Percentiles rank a stretch among this genome's conserved stretches.
phyloP scores from a whole-genome alignment of 2,113 vertebrate genomes.

The Ancistrus triradiatus region DNA sequence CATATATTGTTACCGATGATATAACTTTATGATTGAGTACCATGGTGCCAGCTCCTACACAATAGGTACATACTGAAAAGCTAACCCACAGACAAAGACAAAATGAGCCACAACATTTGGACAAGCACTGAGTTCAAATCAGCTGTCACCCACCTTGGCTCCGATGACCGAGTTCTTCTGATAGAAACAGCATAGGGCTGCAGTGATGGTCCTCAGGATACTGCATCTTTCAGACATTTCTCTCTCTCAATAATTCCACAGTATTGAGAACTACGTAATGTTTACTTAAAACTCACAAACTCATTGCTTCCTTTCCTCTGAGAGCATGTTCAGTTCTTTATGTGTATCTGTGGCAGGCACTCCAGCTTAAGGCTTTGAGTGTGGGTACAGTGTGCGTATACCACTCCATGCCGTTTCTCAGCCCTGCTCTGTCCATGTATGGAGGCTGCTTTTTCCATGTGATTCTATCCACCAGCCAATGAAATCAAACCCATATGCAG shows the following conservation, averaged over 20 bases:
- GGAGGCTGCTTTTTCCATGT: constrained; percentile 74
- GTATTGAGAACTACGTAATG: background rate
- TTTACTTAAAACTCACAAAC: constrained; percentile 13
- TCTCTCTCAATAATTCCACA: constrained; percentile 25
- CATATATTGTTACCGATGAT: too few relatives aligned
- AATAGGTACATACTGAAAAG: background rate
- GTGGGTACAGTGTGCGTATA: constrained; percentile 18
- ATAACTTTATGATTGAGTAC: too few relatives aligned
- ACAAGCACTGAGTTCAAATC: too few relatives aligned
- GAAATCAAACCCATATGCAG: constrained; percentile 70
- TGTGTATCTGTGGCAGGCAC: background rate
- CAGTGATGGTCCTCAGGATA: constrained; percentile 75
- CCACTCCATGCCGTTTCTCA: constrained; percentile 48
- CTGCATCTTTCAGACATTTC: constrained; percentile 86
- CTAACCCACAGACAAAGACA: background rate
- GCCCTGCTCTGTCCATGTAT: constrained; percentile 65
- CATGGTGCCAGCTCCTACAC: too few relatives aligned
- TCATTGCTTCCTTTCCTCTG: constrained; percentile 14
- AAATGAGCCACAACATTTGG: background rate
- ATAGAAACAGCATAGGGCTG: constrained; percentile 92
- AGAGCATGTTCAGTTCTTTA: constrained; percentile 11
- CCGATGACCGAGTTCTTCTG: constrained; percentile 81
- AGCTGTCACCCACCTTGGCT: constrained; percentile 81
- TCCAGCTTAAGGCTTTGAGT: constrained; percentile 2
- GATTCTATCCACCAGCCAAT: constrained; percentile 72